Evolutionary conservation across 2,888 invertebrate species (phyloP).

Genomic region (Pristionchus japonicus): DNA sequence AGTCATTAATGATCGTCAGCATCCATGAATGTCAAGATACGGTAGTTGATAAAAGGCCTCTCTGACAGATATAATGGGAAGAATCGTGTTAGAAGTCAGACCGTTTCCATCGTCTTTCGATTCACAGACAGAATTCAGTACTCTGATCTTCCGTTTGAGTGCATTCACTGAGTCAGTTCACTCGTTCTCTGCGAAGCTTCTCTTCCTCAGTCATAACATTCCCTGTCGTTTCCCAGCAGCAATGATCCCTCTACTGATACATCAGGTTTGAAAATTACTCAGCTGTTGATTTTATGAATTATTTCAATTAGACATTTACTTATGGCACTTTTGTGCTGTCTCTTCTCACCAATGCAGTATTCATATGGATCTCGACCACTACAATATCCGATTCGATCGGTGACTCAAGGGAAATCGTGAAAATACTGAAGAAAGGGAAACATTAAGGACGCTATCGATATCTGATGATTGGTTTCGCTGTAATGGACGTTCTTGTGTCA

Average conservation of each 20-base stretch:
- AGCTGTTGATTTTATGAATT: no score
- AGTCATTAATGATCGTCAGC: not conserved
- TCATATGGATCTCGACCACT: not conserved
- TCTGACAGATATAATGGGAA: not conserved
- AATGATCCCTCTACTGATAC: not conserved
- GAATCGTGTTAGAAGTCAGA: not conserved
- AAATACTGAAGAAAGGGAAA: not conserved
- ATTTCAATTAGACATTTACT: not conserved
- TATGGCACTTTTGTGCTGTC: not conserved
- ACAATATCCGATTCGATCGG: not conserved
- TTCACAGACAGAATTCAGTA: not conserved
- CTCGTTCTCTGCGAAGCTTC: not conserved
- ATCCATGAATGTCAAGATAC: not conserved
- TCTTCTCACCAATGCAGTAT: not conserved
- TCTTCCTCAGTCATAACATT: not conserved
- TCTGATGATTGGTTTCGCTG: no score
- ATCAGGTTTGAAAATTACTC: not conserved
- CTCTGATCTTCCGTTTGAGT: not conserved
- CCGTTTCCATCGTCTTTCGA: not conserved
- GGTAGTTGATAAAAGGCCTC: not conserved
- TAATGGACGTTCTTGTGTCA: slow-evolving; percentile 11
- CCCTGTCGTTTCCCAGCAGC: not conserved
- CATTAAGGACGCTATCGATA: not conserved
- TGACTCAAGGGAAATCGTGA: not conserved
- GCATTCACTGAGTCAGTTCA: not conserved